Conservation (phyloP, 2,888 invertebrate genomes). For the Xylota segnis region DNA sequence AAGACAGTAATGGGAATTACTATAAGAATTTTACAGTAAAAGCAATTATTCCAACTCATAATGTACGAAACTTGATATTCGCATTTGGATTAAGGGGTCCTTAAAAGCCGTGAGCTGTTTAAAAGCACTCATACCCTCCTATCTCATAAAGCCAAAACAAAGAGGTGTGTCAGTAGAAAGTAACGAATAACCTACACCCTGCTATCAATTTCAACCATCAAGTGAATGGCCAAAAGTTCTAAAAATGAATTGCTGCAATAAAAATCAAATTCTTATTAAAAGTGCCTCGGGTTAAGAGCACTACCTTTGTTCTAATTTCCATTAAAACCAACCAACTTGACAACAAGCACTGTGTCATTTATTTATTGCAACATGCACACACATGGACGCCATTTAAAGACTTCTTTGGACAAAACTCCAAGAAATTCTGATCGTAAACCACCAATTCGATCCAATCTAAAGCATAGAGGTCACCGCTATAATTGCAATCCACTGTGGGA, state of each 20-base stretch:
- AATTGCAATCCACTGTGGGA: conserved; percentile 25
- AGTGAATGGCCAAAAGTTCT: conserved; percentile 2
- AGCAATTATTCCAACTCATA: no score
- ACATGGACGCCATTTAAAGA: conserved; percentile 2
- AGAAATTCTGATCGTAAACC: conserved; percentile 33
- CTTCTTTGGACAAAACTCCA: conserved; percentile 41
- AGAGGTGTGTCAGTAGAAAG: no score
- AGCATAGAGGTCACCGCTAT: conserved; percentile 6
- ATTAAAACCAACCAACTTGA: background rate
- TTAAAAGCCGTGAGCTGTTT: no score
- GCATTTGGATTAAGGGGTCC: no score
- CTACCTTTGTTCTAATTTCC: background rate
- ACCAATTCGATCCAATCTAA: conserved; percentile 12
- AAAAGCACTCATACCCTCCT: no score
- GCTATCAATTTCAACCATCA: no score
- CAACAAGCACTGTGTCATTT: conserved; percentile 5
- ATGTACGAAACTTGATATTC: no score
- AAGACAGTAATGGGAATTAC: no score
- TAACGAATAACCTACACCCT: no score
- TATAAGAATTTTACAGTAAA: no score
- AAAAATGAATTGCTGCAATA: background rate
- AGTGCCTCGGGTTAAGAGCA: background rate
- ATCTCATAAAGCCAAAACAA: no score
- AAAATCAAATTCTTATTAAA: background rate
- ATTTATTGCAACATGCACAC: conserved; percentile 15